Conservation (phyloP, 2,797 vertebrate genomes). For the Toxotes lorentzi region DNA sequence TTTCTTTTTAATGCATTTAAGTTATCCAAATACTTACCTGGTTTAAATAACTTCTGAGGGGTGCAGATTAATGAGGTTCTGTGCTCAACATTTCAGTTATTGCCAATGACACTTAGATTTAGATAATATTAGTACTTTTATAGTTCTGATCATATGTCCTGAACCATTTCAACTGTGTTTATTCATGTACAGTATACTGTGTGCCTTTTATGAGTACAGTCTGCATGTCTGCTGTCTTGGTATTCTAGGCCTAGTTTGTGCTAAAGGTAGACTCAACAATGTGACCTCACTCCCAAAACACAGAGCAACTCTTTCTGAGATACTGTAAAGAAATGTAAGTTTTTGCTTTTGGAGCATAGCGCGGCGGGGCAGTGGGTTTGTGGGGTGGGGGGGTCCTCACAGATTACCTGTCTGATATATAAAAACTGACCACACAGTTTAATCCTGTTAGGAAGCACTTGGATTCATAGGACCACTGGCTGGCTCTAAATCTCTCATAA, state of each 20-base stretch:
- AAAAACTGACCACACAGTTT: conserved; percentile 34
- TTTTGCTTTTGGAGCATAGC: conserved; percentile 41
- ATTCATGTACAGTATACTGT: conserved; percentile 80
- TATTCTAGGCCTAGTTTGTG: conserved; percentile 80
- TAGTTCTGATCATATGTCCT: conserved; percentile 66
- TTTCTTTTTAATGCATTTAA: conserved; percentile 24
- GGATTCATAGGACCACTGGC: conserved; percentile 20
- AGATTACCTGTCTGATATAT: conserved; percentile 34
- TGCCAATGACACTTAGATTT: conserved; percentile 69
- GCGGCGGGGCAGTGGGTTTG: background rate
- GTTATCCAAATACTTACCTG: conserved; percentile 42
- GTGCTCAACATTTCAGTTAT: conserved; percentile 60
- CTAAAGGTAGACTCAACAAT: conserved; percentile 74
- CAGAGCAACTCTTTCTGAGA: conserved; percentile 54
- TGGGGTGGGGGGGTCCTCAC: conserved; percentile 2
- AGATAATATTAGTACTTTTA: conserved; percentile 71
- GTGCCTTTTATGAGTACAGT: conserved; percentile 82
- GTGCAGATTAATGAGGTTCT: conserved; percentile 54
- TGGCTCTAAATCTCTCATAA: conserved; percentile 33
- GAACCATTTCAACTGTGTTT: conserved; percentile 76
- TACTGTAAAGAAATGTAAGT: conserved; percentile 41
- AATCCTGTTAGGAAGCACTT: conserved; percentile 28
- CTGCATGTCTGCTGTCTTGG: conserved; percentile 81
- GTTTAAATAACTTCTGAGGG: conserved; percentile 22
- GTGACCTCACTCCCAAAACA: conserved; percentile 70